phyloP scores from a whole-genome alignment of 2,888 invertebrate genomes.

The Aromia moschata region DNA sequence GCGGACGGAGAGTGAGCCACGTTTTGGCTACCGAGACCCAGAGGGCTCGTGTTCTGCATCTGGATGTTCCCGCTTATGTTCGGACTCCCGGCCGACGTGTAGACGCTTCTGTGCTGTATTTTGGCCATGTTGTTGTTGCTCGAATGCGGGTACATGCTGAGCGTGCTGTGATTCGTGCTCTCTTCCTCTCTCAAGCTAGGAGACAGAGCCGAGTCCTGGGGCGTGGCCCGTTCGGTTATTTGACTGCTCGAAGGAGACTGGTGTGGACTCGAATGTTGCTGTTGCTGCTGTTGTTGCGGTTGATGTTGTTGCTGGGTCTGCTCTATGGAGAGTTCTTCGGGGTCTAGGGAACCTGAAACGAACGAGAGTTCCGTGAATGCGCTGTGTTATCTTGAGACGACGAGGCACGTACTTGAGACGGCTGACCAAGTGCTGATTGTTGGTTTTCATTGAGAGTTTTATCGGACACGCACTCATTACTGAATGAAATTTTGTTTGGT shows the following conservation, averaged over 20 bases:
- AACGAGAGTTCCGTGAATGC: background rate
- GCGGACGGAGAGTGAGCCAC: slow-evolving; percentile 68
- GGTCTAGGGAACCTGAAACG: slow-evolving; percentile 79
- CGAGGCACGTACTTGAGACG: slow-evolving; percentile 22
- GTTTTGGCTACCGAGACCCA: slow-evolving; percentile 61
- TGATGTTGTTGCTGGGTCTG: slow-evolving; percentile 63
- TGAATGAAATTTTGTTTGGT: slow-evolving; percentile 32
- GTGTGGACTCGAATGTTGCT: slow-evolving; percentile 48
- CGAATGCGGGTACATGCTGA: slow-evolving; percentile 67
- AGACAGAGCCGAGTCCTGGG: slow-evolving; percentile 66
- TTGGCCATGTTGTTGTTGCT: slow-evolving; percentile 58
- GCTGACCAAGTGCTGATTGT: slow-evolving; percentile 32
- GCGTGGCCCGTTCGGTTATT: slow-evolving; percentile 66
- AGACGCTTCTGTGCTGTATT: slow-evolving; percentile 66
- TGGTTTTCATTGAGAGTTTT: slow-evolving; percentile 28
- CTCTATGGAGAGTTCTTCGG: slow-evolving; percentile 80
- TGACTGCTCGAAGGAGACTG: slow-evolving; percentile 60
- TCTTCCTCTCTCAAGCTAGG: slow-evolving; percentile 79
- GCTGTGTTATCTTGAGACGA: slow-evolving; percentile 7
- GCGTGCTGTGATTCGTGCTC: slow-evolving; percentile 74
- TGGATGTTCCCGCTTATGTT: slow-evolving; percentile 63
- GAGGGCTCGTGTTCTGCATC: slow-evolving; percentile 57
- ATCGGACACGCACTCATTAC: slow-evolving; percentile 1
- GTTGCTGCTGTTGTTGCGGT: slow-evolving; percentile 54
- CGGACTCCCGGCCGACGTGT: slow-evolving; percentile 73